Evolutionary conservation across 2,888 invertebrate species (phyloP).

Genomic region (Monochamus alternatus): DNA sequence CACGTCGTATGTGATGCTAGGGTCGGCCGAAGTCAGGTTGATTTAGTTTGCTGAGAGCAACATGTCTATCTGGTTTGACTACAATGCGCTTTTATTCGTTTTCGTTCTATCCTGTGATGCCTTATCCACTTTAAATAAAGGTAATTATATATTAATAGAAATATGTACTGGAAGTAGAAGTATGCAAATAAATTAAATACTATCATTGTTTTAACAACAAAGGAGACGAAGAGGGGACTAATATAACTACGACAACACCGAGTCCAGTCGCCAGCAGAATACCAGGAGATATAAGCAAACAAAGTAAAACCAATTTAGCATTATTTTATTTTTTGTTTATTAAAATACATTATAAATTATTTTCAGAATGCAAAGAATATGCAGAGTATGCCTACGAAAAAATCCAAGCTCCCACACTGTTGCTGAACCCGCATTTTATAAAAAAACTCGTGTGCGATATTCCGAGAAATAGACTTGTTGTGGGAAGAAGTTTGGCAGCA

Average conservation of each 20-base stretch:
- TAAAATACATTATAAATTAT: too few species aligned
- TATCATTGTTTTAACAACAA: too few species aligned
- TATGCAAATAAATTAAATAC: too few species aligned
- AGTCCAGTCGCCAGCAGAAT: background rate
- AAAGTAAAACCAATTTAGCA: constrained; percentile 46
- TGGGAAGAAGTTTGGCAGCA: constrained; percentile 69
- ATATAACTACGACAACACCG: background rate
- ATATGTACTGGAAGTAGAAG: too few species aligned
- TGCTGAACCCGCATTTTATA: constrained; percentile 55
- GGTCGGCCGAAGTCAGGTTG: too few species aligned
- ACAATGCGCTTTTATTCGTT: too few species aligned
- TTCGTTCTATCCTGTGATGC: too few species aligned
- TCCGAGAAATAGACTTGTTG: constrained; percentile 60
- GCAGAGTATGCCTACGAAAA: constrained; percentile 65
- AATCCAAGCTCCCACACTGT: constrained; percentile 62
- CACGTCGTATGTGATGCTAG: too few species aligned
- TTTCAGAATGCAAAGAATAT: constrained; percentile 71
- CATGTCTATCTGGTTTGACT: too few species aligned
- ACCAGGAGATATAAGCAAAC: constrained; percentile 51
- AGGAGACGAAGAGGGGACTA: background rate
- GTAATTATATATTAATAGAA: too few species aligned
- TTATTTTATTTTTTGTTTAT: too few species aligned
- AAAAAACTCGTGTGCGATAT: constrained; percentile 67
- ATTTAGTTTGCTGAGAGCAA: too few species aligned
- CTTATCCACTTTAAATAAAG: background rate